These are phyloP conservation scores for Sericinus montela DNA, from an alignment of 2,888 invertebrate species.

Conservation along the genomic window DNA sequence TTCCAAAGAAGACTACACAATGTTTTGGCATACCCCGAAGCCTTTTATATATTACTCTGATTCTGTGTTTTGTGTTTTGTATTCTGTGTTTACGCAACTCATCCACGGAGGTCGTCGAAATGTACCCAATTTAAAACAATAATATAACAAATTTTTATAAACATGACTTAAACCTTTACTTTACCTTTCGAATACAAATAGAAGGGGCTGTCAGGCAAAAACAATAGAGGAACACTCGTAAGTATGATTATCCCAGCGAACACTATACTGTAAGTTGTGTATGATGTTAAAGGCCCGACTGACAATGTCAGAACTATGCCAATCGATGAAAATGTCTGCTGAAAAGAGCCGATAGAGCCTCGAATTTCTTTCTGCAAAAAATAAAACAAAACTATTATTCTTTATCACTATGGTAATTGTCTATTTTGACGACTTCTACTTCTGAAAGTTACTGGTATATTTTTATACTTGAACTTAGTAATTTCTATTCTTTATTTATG, in stretches of 20 bases:
- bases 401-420: neutral
- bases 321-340: slow-evolving; percentile 52
- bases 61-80: too few species aligned
- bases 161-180: neutral
- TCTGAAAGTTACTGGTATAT: neutral
- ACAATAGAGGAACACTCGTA: slow-evolving; percentile 39
- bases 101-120: too few species aligned
- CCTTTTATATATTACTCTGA: too few species aligned
- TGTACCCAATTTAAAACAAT: too few species aligned
- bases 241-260: slow-evolving; percentile 30
- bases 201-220: slow-evolving; percentile 57
- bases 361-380: slow-evolving; percentile 55
- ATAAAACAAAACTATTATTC: neutral
- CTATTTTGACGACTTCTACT: neutral
- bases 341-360: slow-evolving; percentile 50
- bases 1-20: too few species aligned
- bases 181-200: slow-evolving; percentile 54
- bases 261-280: slow-evolving; percentile 39
- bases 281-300: slow-evolving; percentile 52
- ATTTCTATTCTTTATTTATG: too few species aligned
- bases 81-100: too few species aligned
- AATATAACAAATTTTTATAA: neutral
- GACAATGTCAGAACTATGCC: slow-evolving; percentile 50
- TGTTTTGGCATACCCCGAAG: too few species aligned
- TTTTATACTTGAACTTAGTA: too few species aligned